Evolutionary conservation across 2,888 invertebrate genomes (phyloP), one percentile per base, ranked within the genome.

Genomic region (Thera britannica): DNA sequence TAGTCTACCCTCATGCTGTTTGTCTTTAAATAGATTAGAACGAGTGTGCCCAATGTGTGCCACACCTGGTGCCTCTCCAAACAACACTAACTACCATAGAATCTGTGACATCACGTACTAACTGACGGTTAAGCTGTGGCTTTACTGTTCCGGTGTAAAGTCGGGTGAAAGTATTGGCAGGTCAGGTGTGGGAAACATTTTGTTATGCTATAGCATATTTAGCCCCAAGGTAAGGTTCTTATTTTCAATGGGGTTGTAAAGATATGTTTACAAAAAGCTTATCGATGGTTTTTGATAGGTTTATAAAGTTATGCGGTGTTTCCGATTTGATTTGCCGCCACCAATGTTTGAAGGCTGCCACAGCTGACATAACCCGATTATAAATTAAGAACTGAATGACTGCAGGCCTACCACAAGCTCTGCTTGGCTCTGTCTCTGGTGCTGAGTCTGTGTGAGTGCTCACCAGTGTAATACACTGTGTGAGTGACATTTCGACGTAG

Each of bases 21-120:
- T 90, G 87, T 91, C 88, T 90, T 83, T 79, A 76, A 84, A 82
- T 84, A 88, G 91, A 90, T 92, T 90, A 91, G 87, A 83, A 80
- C 36, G 85, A 86, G 88, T 89, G 87, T 85, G 84, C 79, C 76
- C 75, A 70, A 77, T 79, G 77, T 77, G 75, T 75, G 73, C 72
- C 77, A 78, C 89, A 89, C 88, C 89, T 89, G 89, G 7, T 59
- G 86, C 74, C 76, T 77, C 69, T 62, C 54, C 60, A 70, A 72
- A 70, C 73, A 73, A 67, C 61, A 70, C 62, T 23, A 23, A 23
- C 23, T 23, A 23, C 23, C 23, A 23, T 23, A 23, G 23, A 23
- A 23, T 23, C 23, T 23, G 23, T 61, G 11, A 9, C 34, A 6
- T 57, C 2, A 9, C 46, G 1, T 54, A 62, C 61, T 52, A 54